Percentiles rank a stretch among this genome's conserved stretches.
These are phyloP conservation scores for Ophioninae sp. DNA, from an alignment of 2,888 invertebrate genomes.

Conservation along the genomic window DNA sequence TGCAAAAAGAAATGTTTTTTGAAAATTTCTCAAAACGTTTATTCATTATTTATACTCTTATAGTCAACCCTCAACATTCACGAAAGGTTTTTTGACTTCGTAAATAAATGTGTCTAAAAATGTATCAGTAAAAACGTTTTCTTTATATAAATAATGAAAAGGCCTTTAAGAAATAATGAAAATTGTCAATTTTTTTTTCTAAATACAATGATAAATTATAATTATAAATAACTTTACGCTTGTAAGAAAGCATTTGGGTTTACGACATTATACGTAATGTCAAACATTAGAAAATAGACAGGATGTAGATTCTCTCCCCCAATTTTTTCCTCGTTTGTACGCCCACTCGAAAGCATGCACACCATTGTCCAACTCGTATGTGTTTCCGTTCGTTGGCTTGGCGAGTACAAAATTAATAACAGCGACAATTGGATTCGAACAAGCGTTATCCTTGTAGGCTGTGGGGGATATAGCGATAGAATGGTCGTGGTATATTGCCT, in stretches of 20 bases:
- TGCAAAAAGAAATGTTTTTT: too few species aligned
- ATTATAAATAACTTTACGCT: not conserved
- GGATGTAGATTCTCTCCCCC: not conserved
- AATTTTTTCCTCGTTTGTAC: not conserved
- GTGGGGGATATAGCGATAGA: not conserved
- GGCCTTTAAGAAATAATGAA: too few species aligned
- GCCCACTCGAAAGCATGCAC: not conserved
- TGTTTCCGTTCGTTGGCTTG: not conserved
- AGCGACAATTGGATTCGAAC: not conserved
- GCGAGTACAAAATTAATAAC: not conserved
- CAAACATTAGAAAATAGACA: not conserved
- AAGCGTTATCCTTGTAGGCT: not conserved
- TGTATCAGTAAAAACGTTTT: too few species aligned
- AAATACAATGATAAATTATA: not conserved
- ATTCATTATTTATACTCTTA: too few species aligned
- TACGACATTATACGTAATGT: not conserved
- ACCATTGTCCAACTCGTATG: not conserved
- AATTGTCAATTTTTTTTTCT: too few species aligned
- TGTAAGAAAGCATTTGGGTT: not conserved
- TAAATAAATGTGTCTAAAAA: too few species aligned
- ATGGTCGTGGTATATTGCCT: not conserved
- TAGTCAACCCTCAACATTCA: too few species aligned
- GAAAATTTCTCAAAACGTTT: too few species aligned
- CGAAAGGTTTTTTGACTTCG: too few species aligned
- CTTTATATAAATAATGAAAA: too few species aligned